These are phyloP conservation scores for Centropristis striata DNA, from an alignment of 2,113 vertebrate species.

Conservation along the genomic window DNA sequence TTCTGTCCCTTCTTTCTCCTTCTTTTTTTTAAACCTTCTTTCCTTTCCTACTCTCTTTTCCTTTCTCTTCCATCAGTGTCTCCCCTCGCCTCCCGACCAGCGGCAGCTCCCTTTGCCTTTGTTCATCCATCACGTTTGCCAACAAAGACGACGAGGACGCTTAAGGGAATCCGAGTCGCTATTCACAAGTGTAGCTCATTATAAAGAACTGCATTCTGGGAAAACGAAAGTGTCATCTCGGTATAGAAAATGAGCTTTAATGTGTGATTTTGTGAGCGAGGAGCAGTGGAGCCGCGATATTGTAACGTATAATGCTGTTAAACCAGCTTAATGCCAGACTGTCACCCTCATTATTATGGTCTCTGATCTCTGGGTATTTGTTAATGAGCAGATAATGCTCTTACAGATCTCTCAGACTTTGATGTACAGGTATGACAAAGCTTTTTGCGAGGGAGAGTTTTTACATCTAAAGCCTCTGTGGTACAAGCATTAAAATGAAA, in stretches of 20 bases:
- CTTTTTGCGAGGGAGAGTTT: constrained; percentile 37
- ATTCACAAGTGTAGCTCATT: constrained; percentile 52
- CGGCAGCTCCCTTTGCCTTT: constrained; percentile 40
- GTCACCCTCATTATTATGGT: constrained; percentile 64
- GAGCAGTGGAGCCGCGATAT: constrained; percentile 40
- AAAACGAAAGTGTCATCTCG: constrained; percentile 51
- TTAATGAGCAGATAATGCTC: constrained; percentile 75
- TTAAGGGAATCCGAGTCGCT: constrained; percentile 56
- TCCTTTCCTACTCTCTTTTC: neutral
- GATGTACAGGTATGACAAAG: constrained; percentile 66
- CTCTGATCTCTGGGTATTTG: constrained; percentile 70
- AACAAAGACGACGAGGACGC: constrained; percentile 50
- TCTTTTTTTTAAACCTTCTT: neutral
- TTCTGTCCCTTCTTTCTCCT: too few relatives aligned
- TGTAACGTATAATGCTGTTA: constrained; percentile 63
- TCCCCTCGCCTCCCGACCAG: constrained; percentile 38
- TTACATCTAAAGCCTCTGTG: constrained; percentile 33
- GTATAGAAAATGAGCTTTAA: constrained; percentile 52
- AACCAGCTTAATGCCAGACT: constrained; percentile 70
- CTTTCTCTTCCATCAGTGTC: neutral
- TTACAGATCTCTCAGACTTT: constrained; percentile 61
- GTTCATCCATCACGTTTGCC: constrained; percentile 63
- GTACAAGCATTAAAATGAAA: constrained; percentile 19
- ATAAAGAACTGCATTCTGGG: constrained; percentile 60
- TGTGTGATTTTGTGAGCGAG: constrained; percentile 53